Conservation (phyloP, 2,888 invertebrate species). For the Metacarcinus magister region DNA sequence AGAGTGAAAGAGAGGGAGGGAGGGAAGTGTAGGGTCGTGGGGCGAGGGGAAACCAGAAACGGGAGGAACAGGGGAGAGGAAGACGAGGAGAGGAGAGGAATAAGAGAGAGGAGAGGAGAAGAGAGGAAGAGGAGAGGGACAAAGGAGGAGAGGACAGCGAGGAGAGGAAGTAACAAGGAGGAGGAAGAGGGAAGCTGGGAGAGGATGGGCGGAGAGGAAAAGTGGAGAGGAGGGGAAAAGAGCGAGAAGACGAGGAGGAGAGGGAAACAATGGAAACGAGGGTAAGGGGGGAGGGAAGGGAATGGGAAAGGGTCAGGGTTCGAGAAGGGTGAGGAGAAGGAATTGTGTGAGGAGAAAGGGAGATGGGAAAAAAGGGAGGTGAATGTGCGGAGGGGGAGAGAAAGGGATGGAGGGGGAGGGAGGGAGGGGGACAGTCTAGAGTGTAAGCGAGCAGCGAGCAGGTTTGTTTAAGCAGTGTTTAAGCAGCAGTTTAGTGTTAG, state of each 20-base stretch:
- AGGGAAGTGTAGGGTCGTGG: neutral
- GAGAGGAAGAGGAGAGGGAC: too few species aligned
- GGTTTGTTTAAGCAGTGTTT: too few species aligned
- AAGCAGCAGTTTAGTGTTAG: too few species aligned
- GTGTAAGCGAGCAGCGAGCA: too few species aligned
- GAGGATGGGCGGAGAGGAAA: neutral
- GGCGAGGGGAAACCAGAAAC: too few species aligned
- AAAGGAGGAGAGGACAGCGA: too few species aligned
- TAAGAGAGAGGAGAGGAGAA: neutral
- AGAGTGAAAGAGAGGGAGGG: conserved; percentile 16
- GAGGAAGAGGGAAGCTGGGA: too few species aligned
- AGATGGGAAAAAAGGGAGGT: neutral
- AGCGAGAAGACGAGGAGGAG: neutral
- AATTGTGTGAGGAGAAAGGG: neutral
- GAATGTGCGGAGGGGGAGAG: neutral
- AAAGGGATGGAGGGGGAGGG: neutral
- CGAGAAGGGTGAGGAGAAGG: neutral
- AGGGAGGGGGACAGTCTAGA: neutral
- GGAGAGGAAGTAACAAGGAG: neutral
- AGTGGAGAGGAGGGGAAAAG: neutral
- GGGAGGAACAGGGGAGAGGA: neutral
- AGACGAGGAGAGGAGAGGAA: neutral
- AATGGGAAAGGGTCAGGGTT: neutral
- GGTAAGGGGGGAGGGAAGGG: neutral
- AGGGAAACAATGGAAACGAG: neutral